Evolutionary conservation across 2,797 vertebrate species (phyloP).

Genomic region (Urocyon cinereoargenteus): DNA sequence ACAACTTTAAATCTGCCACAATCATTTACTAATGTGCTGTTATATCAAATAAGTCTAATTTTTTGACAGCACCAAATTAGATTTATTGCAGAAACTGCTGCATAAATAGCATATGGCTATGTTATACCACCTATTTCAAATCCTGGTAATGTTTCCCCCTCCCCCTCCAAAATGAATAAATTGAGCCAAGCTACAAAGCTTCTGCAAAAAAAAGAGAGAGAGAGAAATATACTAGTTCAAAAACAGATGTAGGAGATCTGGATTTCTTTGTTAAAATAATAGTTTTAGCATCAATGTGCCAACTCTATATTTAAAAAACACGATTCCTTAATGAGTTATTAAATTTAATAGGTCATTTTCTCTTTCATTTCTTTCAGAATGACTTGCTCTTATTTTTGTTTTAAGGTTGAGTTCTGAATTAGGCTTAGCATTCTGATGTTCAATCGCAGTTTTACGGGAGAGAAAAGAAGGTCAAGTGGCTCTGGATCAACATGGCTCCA

Average conservation of each 20-base stretch:
- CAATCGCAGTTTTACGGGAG: neutral
- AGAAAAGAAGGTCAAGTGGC: neutral
- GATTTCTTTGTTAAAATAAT: slow-evolving; percentile 78
- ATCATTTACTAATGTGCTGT: slow-evolving; percentile 90
- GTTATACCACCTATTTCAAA: slow-evolving; percentile 90
- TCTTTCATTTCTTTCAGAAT: slow-evolving; percentile 34
- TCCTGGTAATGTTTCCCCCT: slow-evolving; percentile 85
- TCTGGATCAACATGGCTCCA: neutral
- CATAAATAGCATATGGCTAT: slow-evolving; percentile 91
- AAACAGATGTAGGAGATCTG: slow-evolving; percentile 83
- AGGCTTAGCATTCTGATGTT: slow-evolving; percentile 18
- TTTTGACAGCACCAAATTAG: slow-evolving; percentile 90
- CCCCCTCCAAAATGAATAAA: slow-evolving; percentile 85
- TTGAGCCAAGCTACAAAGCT: slow-evolving; percentile 88
- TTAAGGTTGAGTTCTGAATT: slow-evolving; percentile 46
- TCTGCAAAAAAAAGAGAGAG: slow-evolving; percentile 70
- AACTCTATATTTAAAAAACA: slow-evolving; percentile 16
- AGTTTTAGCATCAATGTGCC: slow-evolving; percentile 14
- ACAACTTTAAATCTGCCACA: slow-evolving; percentile 89
- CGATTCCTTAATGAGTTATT: slow-evolving; percentile 40
- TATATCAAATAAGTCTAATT: slow-evolving; percentile 90
- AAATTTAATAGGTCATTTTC: slow-evolving; percentile 33
- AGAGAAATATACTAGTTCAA: slow-evolving; percentile 81
- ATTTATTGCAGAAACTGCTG: slow-evolving; percentile 91
- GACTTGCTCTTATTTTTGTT: slow-evolving; percentile 24